Conservation (phyloP, 2,113 vertebrate genomes). For the Cromileptes altivelis region DNA sequence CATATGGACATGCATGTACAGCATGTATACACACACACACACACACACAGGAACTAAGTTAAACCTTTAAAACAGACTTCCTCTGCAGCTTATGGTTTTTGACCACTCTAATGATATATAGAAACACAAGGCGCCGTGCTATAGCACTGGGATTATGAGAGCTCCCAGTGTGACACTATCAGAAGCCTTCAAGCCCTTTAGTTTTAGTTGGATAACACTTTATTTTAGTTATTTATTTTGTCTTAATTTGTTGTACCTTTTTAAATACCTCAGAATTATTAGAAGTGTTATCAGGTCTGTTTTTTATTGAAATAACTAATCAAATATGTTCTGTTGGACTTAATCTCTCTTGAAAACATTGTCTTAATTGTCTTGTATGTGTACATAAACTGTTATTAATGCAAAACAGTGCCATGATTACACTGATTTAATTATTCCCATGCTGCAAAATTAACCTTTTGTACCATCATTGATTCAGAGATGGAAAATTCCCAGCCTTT, state of each 20-base stretch:
- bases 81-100: slow-evolving; percentile 52
- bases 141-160: slow-evolving; percentile 10
- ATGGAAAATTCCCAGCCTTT: not conserved
- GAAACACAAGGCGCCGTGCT: slow-evolving; percentile 46
- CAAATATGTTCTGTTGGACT: not conserved
- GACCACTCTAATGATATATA: slow-evolving; percentile 48
- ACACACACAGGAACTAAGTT: slow-evolving; percentile 46
- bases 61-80: slow-evolving; percentile 73
- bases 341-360: not conserved
- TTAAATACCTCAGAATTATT: not conserved
- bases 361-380: not conserved
- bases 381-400: not conserved
- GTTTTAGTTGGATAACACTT: not conserved
- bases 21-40: slow-evolving; percentile 27
- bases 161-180: not conserved
- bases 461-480: not conserved
- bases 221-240: not conserved
- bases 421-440: not conserved
- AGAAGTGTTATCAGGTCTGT: not conserved
- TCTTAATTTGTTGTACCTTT: not conserved
- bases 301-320: not conserved
- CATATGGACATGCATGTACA: slow-evolving; percentile 55
- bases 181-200: not conserved
- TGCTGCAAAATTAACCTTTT: not conserved
- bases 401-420: not conserved